Base-by-base conservation (phyloP, 2,797 vertebrate species). In the Phalloptychus januarius region DNA sequence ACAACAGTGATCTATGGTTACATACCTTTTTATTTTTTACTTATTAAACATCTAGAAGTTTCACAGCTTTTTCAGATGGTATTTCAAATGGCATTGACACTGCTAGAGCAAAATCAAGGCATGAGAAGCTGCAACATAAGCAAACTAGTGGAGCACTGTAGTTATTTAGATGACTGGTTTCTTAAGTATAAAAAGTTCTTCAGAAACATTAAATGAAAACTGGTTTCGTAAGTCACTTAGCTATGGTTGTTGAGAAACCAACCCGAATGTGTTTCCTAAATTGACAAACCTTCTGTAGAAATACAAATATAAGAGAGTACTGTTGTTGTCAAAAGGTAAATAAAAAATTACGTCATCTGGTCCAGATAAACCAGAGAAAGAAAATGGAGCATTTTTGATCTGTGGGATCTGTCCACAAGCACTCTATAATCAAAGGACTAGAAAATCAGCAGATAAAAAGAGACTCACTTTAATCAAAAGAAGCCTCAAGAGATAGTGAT, bases 341-440 rank as follows among this genome's bases (percentile, higher is more conserved):
- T 16, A 31, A 58, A 23, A 25, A n/a, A 58, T 54, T n/a, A 54
- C 10, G 0, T 3, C 25, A n/a, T 12, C 52, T 58, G 28, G 11
- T n/a, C 54, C 25, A 58, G 31, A 12, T 54, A n/a, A n/a, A 54
- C 8, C 52, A 54, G 20, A 54, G 25, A 2, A 58, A 28, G 31
- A 5, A 58, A 28, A 58, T 31, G 5, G 12, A 58, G 5, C 12
- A 31, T 5, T 58, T 13, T 28, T 28, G 11, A 58, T 58, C n/a
- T 58, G 56, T 58, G 56, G 28, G n/a, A 58, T 58, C n/a, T 58
- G 25, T 58, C 54, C 28, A 56, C n/a, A 56, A 56, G 54, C 54
- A 56, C 54, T 28, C 54, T 15, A 31, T n/a, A 58, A 58, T 58
- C n/a, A 58, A 58, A 58, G 31, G 56, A 28, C n/a, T 58, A 15